phyloP scores from a whole-genome alignment of 2,113 vertebrate genomes.

The Sebastes schlegelii region DNA sequence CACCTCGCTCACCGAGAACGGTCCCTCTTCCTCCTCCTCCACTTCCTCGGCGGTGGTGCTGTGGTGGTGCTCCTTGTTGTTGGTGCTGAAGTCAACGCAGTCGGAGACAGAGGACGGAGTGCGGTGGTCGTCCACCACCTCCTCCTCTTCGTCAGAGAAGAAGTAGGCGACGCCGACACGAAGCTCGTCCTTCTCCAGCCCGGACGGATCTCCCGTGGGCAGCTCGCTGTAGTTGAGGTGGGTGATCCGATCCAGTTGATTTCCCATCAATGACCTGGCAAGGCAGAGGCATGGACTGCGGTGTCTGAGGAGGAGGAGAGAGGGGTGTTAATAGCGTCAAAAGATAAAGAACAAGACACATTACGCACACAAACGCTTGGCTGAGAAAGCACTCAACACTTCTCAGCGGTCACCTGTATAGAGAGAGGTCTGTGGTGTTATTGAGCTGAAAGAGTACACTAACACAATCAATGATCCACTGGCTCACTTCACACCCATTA shows the following conservation, averaged over 20 bases:
- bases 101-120: slow-evolving; percentile 86
- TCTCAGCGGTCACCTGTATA: slow-evolving; percentile 16
- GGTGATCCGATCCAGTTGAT: slow-evolving; percentile 99
- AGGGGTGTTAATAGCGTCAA: slow-evolving; percentile 20
- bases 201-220: slow-evolving; percentile 99
- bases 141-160: slow-evolving; percentile 99
- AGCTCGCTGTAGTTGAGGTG: slow-evolving; percentile 99
- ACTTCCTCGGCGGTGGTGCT: slow-evolving; percentile 75
- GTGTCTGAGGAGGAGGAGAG: slow-evolving; percentile 78
- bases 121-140: slow-evolving; percentile 91
- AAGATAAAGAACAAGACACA: slow-evolving; percentile 15
- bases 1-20: slow-evolving; percentile 91
- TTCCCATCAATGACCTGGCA: slow-evolving; percentile 99
- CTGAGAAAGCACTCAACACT: slow-evolving; percentile 29
- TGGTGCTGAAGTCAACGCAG: slow-evolving; percentile 86
- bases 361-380: slow-evolving; percentile 15
- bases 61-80: slow-evolving; percentile 76
- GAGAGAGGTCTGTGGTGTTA: slow-evolving; percentile 30
- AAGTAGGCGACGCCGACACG: slow-evolving; percentile 99
- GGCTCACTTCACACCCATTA: slow-evolving; percentile 46
- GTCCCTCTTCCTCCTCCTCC: slow-evolving; percentile 74
- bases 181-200: slow-evolving; percentile 98
- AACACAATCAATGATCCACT: slow-evolving; percentile 54
- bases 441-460: slow-evolving; percentile 44
- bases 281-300: slow-evolving; percentile 89